These are phyloP conservation scores for Homalodisca vitripennis DNA, from an alignment of 1,140 invertebrate species.

Conservation along the genomic window DNA sequence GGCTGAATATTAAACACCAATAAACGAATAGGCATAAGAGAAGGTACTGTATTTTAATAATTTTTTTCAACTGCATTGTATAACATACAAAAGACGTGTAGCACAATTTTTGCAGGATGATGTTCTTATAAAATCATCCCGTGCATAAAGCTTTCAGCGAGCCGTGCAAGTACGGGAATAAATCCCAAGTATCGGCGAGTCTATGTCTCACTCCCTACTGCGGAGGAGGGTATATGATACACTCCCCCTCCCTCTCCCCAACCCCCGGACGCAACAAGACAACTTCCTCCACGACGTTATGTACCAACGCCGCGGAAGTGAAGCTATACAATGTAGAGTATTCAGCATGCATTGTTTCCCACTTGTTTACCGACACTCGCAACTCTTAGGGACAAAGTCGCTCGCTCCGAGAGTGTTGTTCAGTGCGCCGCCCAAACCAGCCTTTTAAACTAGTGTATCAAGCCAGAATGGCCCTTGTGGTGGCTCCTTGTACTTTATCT, in stretches of 20 bases:
- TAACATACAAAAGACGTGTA: too few species aligned
- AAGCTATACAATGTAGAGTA: conserved; percentile 8
- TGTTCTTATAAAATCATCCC: too few species aligned
- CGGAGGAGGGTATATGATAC: background rate
- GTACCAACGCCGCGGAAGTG: background rate
- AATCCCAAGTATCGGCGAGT: background rate
- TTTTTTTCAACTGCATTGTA: too few species aligned
- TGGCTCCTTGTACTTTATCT: too few species aligned
- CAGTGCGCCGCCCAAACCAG: background rate
- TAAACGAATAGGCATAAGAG: too few species aligned
- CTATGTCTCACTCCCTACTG: background rate
- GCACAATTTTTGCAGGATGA: too few species aligned
- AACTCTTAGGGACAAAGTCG: background rate
- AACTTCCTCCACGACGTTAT: background rate
- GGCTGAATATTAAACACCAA: too few species aligned
- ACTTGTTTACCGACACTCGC: background rate
- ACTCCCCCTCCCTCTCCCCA: background rate
- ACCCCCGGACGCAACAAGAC: background rate
- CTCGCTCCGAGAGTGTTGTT: background rate
- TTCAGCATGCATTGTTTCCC: background rate
- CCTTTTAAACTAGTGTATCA: background rate
- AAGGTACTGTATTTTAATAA: too few species aligned
- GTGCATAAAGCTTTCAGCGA: background rate
- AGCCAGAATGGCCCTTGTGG: background rate
- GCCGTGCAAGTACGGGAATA: background rate